Base-by-base conservation (phyloP, 1,140 invertebrate genomes). In the Reticulitermes speratus region DNA sequence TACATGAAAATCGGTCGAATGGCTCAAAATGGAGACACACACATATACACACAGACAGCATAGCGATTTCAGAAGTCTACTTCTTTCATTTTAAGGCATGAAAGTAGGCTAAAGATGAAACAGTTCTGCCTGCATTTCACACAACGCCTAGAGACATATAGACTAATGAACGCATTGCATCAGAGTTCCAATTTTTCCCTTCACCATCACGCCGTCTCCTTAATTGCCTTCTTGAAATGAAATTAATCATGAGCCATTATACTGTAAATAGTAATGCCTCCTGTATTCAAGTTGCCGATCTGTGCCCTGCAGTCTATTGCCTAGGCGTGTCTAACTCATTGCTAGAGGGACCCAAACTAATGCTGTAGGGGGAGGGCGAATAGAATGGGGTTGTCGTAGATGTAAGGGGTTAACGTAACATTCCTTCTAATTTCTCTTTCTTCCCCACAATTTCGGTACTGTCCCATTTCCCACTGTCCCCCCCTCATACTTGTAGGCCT, bases 301-400 rank as follows among this genome's bases (percentile, higher is more conserved):
- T 30, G 65, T 25, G n/a, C n/a, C n/a, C 65, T 30, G 65, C 14
- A 30, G 9, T 75, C 0, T 75, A 75, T 75, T 14, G 65, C 65
- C 65, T 30, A 75, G 65, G 65, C 65, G 65, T 75, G 65, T 75
- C 65, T 75, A 75, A 75, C 65, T 30, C 65, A 75, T 75, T 75
- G n/a, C 65, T 75, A 75, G 65, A 75, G 65, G 65, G 65, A 9
- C n/a, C 65, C 65, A 16, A 3, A 9, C 3, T 75, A 30, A 75
- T 75, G n/a, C 65, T 75, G 8, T 30, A 30, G 25, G 59, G n/a
- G n/a, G 25, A 75, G 65, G 25, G n/a, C 14, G 65, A 75, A 75
- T 30, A 75, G 25, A 75, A 75, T 30, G 65, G 65, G 52, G 65
- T 6, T 75, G 65, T 30, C n/a, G n/a, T 25, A 75, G 25, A 75